phyloP scores from a whole-genome alignment of 2,113 vertebrate species.

The Gallinago jamesoni region DNA sequence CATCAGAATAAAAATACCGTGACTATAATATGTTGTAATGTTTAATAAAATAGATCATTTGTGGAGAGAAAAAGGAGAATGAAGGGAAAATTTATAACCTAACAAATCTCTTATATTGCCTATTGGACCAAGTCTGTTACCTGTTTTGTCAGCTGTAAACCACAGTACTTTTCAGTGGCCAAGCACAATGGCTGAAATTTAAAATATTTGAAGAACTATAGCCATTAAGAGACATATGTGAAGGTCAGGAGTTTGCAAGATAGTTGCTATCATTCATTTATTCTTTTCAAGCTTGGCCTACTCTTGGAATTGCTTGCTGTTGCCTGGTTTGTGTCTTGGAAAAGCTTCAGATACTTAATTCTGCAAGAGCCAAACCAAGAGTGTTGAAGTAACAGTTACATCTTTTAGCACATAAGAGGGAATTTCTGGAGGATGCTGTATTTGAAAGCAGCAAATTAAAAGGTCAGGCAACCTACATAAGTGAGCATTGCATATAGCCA shows the following conservation, averaged over 20 bases:
- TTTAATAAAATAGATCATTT: background rate
- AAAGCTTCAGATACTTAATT: background rate
- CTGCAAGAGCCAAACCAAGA: background rate
- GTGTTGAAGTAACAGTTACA: background rate
- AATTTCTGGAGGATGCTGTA: background rate
- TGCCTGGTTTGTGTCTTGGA: background rate
- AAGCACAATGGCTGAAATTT: background rate
- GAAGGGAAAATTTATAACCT: background rate
- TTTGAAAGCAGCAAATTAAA: background rate
- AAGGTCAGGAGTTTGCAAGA: background rate
- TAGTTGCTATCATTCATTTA: background rate
- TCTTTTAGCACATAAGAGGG: background rate
- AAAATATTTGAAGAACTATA: background rate
- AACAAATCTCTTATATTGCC: background rate
- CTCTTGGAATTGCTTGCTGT: background rate
- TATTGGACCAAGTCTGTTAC: background rate
- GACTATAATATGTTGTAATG: background rate
- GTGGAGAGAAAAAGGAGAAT: background rate
- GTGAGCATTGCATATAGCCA: background rate
- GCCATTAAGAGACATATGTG: accelerated
- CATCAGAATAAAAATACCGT: background rate
- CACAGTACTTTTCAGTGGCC: background rate
- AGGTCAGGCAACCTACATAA: background rate
- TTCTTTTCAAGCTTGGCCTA: background rate
- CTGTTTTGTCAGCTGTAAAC: background rate